These are phyloP conservation scores for Caenorhabditis parvicauda DNA, from an alignment of 2,888 invertebrate species.

Conservation along the genomic window DNA sequence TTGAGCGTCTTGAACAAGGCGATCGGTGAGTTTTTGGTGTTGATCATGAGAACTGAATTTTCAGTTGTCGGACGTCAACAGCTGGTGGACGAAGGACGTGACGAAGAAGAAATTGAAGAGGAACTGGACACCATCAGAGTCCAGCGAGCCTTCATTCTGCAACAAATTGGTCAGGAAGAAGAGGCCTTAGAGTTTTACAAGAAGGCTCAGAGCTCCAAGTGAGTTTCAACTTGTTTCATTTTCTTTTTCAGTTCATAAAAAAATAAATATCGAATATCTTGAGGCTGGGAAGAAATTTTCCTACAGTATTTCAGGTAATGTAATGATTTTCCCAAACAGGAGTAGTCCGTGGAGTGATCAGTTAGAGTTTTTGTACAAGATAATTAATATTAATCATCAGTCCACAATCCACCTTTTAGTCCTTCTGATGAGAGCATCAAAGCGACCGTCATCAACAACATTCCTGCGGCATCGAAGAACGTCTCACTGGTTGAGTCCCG, in stretches of 20 bases:
- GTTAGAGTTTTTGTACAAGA: too few species aligned
- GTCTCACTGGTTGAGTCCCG: constrained; percentile 95
- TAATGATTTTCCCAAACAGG: too few species aligned
- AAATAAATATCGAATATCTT: neutral
- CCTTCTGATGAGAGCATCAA: constrained; percentile 83
- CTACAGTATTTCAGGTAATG: too few species aligned
- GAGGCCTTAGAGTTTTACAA: constrained; percentile 51
- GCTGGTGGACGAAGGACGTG: constrained; percentile 76
- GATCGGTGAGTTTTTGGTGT: constrained; percentile 63
- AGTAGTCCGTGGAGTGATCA: too few species aligned
- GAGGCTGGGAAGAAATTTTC: too few species aligned
- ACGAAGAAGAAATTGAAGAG: constrained; percentile 88
- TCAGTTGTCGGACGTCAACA: constrained; percentile 77
- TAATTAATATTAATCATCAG: too few species aligned
- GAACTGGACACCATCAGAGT: constrained; percentile 87
- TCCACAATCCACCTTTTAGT: constrained; percentile 53
- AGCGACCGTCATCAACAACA: constrained; percentile 91
- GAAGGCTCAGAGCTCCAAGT: constrained; percentile 32
- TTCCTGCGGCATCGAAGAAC: constrained; percentile 85
- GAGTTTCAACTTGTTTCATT: constrained; percentile 1
- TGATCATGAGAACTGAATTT: too few species aligned
- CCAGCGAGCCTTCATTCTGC: constrained; percentile 72
- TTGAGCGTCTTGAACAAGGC: constrained; percentile 74
- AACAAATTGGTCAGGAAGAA: constrained; percentile 38
- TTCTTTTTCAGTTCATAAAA: neutral